These are phyloP conservation scores for Mesorhabditis spiculigera DNA, from an alignment of 2,888 invertebrate species.

Conservation along the genomic window DNA sequence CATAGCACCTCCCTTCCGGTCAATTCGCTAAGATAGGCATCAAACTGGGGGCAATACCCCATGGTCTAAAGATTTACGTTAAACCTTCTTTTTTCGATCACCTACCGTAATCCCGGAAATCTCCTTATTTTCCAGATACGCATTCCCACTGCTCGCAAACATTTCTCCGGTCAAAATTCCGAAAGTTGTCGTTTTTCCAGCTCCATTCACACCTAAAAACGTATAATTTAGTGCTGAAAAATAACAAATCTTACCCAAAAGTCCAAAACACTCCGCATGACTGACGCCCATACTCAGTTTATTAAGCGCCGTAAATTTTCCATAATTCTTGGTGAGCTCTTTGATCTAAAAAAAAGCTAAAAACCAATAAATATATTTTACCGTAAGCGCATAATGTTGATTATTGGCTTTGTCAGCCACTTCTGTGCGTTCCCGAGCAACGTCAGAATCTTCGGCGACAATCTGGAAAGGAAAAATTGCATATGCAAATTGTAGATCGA, in stretches of 20 bases:
- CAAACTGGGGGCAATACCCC: conserved; percentile 53
- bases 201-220: conserved; percentile 35
- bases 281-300: conserved; percentile 36
- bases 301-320: conserved; percentile 31
- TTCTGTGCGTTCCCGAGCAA: neutral
- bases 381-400: neutral
- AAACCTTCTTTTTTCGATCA: neutral
- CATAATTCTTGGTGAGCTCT: conserved; percentile 23
- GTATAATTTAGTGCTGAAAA: neutral
- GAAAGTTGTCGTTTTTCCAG: conserved; percentile 53
- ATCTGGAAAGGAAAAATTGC: neutral
- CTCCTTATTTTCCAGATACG: conserved; percentile 29
- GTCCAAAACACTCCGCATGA: conserved; percentile 48
- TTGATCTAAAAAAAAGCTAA: neutral
- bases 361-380: neutral
- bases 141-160: conserved; percentile 33
- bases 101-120: conserved; percentile 20
- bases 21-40: conserved; percentile 41
- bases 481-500: neutral
- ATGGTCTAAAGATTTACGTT: conserved; percentile 20
- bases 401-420: neutral
- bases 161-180: conserved; percentile 43
- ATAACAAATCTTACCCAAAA: conserved; percentile 19
- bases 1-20: conserved; percentile 35
- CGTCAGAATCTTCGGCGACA: neutral